A percentile compares a stretch with the other conserved stretches of the same genome.
These are phyloP conservation scores for Homalodisca vitripennis DNA, from an alignment of 1,140 invertebrate species.

Conservation along the genomic window DNA sequence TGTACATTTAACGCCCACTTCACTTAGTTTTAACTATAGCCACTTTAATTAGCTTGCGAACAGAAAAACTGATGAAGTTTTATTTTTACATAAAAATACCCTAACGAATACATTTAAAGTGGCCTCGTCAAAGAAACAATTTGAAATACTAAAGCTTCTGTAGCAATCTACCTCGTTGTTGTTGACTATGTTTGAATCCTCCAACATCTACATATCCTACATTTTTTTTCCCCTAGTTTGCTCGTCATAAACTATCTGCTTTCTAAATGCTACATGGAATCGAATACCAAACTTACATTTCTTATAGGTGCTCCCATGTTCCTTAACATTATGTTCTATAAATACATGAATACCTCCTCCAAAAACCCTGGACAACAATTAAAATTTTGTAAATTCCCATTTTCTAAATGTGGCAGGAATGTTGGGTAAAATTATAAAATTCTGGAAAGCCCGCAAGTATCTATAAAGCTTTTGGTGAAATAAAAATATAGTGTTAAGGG, in stretches of 20 bases:
- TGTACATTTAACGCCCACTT: neutral
- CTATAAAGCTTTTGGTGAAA: neutral
- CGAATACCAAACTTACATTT: too few species aligned
- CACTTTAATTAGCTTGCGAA: too few species aligned
- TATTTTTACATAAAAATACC: conserved; percentile 12
- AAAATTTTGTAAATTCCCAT: neutral
- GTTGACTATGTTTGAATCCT: neutral
- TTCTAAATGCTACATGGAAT: too few species aligned
- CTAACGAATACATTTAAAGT: conserved; percentile 13
- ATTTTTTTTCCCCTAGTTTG: too few species aligned
- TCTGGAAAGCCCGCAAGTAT: neutral
- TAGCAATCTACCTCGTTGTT: neutral
- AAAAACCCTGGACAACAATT: conserved; percentile 16
- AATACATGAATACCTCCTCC: conserved; percentile 14
- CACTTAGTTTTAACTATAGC: too few species aligned
- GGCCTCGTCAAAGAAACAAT: conserved; percentile 6
- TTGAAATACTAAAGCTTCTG: conserved; percentile 13
- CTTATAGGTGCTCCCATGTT: neutral
- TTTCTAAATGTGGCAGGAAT: neutral
- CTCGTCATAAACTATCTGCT: too few species aligned
- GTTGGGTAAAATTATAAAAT: neutral
- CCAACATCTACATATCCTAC: conserved; percentile 8
- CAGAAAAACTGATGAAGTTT: neutral
- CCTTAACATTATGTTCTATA: neutral
- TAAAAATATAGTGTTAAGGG: neutral